These are phyloP conservation scores for Apteryx owenii DNA, from an alignment of 2,113 vertebrate genomes.

Conservation along the genomic window DNA sequence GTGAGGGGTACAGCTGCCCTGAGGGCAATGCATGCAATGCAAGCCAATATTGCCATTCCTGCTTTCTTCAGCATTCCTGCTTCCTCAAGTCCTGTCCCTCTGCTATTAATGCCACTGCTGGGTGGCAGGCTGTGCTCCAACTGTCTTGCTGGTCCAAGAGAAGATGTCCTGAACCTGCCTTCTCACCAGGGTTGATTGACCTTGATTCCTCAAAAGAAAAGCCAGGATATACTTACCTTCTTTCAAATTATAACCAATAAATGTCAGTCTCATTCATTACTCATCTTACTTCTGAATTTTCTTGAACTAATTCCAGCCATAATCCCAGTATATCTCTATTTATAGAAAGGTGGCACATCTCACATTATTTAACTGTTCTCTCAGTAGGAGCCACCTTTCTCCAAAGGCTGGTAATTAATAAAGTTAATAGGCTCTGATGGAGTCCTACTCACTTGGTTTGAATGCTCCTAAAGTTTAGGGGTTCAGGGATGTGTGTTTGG, in stretches of 20 bases:
- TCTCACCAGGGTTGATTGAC: background rate
- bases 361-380: slow-evolving; percentile 55
- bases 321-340: slow-evolving; percentile 73
- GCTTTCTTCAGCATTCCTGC: background rate
- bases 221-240: slow-evolving; percentile 20
- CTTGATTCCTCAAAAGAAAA: slow-evolving; percentile 17
- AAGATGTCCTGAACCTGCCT: background rate
- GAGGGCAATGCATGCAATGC: background rate
- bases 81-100: background rate
- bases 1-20: background rate
- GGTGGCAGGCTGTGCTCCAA: background rate
- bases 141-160: background rate
- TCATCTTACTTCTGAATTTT: slow-evolving; percentile 67
- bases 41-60: background rate
- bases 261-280: slow-evolving; percentile 64
- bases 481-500: background rate
- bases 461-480: background rate
- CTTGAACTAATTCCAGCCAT: slow-evolving; percentile 76
- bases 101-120: background rate
- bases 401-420: slow-evolving; percentile 59
- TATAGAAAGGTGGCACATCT: slow-evolving; percentile 65
- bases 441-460: background rate
- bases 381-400: slow-evolving; percentile 57
- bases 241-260: slow-evolving; percentile 54
- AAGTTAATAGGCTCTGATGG: background rate